Conservation (phyloP, 2,888 invertebrate species). For the Pachycephus smyrnensis region DNA sequence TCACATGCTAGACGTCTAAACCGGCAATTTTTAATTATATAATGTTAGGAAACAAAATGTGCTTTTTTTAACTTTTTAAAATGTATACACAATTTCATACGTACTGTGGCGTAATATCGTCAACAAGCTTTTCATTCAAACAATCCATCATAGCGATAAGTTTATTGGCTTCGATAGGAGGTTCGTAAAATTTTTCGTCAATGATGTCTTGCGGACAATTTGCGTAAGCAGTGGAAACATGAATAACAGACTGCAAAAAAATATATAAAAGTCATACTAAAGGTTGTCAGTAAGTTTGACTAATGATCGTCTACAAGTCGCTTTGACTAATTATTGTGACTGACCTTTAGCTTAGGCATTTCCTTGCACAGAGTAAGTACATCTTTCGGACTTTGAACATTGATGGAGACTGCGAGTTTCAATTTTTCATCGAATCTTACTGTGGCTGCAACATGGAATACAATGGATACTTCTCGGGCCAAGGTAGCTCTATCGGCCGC, state of each 20-base stretch:
- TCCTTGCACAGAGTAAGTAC: slow-evolving; percentile 75
- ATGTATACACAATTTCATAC: slow-evolving; percentile 31
- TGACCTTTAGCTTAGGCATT: slow-evolving; percentile 74
- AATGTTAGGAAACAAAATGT: not conserved
- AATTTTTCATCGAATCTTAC: slow-evolving; percentile 81
- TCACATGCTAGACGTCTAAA: too few relatives aligned
- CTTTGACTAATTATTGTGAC: not conserved
- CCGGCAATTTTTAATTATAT: not conserved
- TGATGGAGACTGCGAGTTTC: slow-evolving; percentile 79
- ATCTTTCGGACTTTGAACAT: slow-evolving; percentile 77
- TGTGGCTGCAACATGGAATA: slow-evolving; percentile 73
- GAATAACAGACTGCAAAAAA: slow-evolving; percentile 67
- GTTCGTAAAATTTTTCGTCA: slow-evolving; percentile 71
- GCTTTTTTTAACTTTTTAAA: not conserved
- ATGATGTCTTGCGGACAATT: slow-evolving; percentile 68
- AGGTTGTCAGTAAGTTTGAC: not conserved
- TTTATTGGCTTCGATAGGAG: slow-evolving; percentile 69
- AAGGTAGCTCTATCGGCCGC: slow-evolving; percentile 70
- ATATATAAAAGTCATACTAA: not conserved
- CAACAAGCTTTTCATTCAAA: slow-evolving; percentile 69
- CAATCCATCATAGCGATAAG: slow-evolving; percentile 69
- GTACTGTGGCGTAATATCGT: slow-evolving; percentile 70
- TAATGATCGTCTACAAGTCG: not conserved
- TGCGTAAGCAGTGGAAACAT: slow-evolving; percentile 73
- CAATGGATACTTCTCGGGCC: slow-evolving; percentile 68